Conservation (phyloP, 2,888 invertebrate genomes). For the Hirtodrosophila trivittata region DNA sequence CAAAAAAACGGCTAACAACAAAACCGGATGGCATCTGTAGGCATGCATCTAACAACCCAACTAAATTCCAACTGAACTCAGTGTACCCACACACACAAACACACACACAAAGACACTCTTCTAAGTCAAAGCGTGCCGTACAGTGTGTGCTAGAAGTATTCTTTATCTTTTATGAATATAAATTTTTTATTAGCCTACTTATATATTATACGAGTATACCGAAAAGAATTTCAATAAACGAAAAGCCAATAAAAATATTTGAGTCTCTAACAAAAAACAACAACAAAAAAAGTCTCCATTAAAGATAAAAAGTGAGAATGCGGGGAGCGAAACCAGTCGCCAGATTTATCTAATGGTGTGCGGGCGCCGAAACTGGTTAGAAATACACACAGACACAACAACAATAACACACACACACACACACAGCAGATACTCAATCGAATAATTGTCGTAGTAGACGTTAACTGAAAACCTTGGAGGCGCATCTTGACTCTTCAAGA, state of each 20-base stretch:
- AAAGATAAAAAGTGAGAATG: constrained; percentile 62
- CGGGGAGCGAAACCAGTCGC: constrained; percentile 64
- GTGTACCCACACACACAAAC: constrained; percentile 27
- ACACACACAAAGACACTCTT: constrained; percentile 1
- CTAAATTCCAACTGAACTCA: constrained; percentile 14
- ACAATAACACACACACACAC: not conserved
- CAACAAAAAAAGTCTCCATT: constrained; percentile 3
- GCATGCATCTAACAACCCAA: constrained; percentile 55
- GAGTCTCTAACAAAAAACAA: constrained; percentile 7
- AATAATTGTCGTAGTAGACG: constrained; percentile 32
- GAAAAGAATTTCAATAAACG: constrained; percentile 58
- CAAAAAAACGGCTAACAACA: constrained; percentile 39
- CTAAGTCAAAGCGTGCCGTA: not conserved
- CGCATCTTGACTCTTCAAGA: constrained; percentile 72
- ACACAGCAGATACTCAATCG: constrained; percentile 26
- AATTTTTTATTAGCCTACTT: constrained; percentile 53
- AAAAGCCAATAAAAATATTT: constrained; percentile 61
- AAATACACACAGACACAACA: constrained; percentile 40
- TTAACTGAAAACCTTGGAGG: constrained; percentile 57
- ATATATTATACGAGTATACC: constrained; percentile 16
- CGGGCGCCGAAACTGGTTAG: constrained; percentile 61
- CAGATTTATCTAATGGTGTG: constrained; percentile 69
- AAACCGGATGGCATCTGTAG: constrained; percentile 74
- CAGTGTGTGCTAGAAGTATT: constrained; percentile 32
- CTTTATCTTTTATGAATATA: constrained; percentile 19